phyloP scores from a whole-genome alignment of 2,888 invertebrate genomes.

The Apodemia hepburni region DNA sequence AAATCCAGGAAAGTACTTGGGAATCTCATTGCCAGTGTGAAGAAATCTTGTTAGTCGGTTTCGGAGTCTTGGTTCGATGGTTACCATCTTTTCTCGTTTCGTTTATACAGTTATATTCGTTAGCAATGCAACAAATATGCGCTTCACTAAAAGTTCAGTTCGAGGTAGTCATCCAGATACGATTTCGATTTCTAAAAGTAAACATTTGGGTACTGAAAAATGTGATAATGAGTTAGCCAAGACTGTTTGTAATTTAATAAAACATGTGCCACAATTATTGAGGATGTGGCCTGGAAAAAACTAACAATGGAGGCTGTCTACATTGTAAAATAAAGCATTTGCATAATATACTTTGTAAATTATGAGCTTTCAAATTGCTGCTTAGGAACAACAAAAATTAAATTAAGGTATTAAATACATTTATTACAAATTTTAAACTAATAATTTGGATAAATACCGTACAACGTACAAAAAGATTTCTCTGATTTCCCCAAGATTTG shows the following conservation, averaged over 20 bases:
- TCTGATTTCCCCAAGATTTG: constrained; percentile 2
- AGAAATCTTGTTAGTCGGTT: constrained; percentile 69
- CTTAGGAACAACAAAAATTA: neutral
- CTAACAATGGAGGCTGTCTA: constrained; percentile 56
- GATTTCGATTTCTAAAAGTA: constrained; percentile 6
- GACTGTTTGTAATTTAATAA: constrained; percentile 34
- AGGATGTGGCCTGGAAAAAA: constrained; percentile 78
- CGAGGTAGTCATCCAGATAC: constrained; percentile 1
- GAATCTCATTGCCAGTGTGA: constrained; percentile 73
- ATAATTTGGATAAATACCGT: constrained; percentile 7
- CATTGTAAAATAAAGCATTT: neutral
- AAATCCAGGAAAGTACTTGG: constrained; percentile 78
- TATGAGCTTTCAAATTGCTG: neutral
- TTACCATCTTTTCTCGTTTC: constrained; percentile 39
- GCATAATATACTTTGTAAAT: neutral
- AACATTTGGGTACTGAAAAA: constrained; percentile 5
- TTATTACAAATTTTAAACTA: neutral
- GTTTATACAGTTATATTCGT: constrained; percentile 22
- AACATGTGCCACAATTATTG: constrained; percentile 74
- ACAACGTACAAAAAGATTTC: constrained; percentile 11
- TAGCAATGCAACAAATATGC: constrained; percentile 15
- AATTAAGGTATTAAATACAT: neutral
- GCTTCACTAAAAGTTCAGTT: constrained; percentile 1
- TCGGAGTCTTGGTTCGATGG: constrained; percentile 51
- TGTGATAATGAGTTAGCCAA: neutral